These are phyloP conservation scores for Calliphora vomitoria DNA, from an alignment of 2,888 invertebrate genomes.

Conservation along the genomic window DNA sequence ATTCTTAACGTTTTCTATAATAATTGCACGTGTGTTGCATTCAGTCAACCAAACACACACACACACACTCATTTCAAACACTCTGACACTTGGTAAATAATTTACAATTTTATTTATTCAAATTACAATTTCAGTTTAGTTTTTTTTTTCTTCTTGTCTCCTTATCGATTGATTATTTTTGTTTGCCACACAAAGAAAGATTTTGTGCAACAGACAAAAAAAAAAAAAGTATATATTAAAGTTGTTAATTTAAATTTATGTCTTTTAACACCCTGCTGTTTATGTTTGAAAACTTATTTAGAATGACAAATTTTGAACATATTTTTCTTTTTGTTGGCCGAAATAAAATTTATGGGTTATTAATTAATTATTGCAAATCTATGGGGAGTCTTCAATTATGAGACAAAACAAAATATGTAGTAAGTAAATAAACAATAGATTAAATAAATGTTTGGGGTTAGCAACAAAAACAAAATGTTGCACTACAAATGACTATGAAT, in stretches of 20 bases:
- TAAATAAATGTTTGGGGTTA: neutral
- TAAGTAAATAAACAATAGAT: constrained; percentile 21
- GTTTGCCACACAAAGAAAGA: constrained; percentile 3
- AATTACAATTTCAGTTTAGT: constrained; percentile 49
- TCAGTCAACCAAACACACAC: neutral
- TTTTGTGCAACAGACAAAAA: neutral
- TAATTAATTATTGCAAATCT: constrained; percentile 50
- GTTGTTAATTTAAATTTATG: constrained; percentile 61
- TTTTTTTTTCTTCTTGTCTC: constrained; percentile 2
- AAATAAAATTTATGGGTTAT: constrained; percentile 57
- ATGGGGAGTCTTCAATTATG: constrained; percentile 36
- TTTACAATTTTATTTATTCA: constrained; percentile 55
- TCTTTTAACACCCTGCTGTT: constrained; percentile 59
- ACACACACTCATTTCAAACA: neutral
- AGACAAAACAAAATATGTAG: neutral
- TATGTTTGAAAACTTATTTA: constrained; percentile 61
- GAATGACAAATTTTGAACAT: constrained; percentile 56
- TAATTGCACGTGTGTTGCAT: constrained; percentile 60
- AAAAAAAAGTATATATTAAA: constrained; percentile 11
- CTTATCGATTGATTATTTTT: constrained; percentile 39
- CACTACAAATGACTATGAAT: no score
- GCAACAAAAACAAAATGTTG: neutral
- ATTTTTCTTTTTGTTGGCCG: neutral
- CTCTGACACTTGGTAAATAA: constrained; percentile 43
- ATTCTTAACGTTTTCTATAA: constrained; percentile 30